Percentiles rank a stretch among this genome's conserved stretches.
Evolutionary conservation across 2,113 vertebrate genomes (phyloP).

Genomic region (Dipodomys stephensi): DNA sequence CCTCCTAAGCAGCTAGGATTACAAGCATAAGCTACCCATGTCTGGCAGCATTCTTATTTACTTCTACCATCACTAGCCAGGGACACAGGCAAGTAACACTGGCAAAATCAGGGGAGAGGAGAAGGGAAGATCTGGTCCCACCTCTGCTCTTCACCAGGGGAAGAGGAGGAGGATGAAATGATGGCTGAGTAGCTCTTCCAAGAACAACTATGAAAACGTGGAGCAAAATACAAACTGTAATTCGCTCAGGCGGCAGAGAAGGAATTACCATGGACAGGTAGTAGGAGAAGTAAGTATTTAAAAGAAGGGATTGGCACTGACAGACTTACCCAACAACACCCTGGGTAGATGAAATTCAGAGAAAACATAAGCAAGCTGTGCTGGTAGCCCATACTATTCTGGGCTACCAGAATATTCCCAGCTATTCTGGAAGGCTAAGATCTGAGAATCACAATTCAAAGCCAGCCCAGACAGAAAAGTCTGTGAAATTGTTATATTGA

Average conservation of each 20-base stretch:
- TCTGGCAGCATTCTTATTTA: too few species aligned
- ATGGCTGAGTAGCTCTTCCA: neutral
- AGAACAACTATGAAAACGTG: neutral
- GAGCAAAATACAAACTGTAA: neutral
- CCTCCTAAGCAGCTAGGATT: too few species aligned
- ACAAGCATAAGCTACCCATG: too few species aligned
- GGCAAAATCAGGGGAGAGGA: neutral
- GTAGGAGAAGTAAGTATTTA: neutral
- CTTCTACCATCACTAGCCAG: neutral
- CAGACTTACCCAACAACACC: neutral
- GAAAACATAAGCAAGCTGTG: neutral
- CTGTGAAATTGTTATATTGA: too few species aligned
- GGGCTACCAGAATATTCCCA: too few species aligned
- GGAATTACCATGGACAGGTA: neutral
- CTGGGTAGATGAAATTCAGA: neutral
- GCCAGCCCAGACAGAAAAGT: too few species aligned
- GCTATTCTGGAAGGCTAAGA: too few species aligned
- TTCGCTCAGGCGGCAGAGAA: neutral
- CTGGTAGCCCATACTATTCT: too few species aligned
- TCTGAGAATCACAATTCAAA: too few species aligned
- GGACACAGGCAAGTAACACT: neutral
- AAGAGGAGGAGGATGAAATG: neutral
- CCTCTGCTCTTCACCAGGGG: neutral
- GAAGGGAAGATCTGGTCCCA: neutral
- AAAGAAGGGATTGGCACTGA: neutral